Percentiles rank a stretch among this genome's conserved stretches.
Evolutionary conservation across 2,888 invertebrate genomes (phyloP).

Genomic region (Pasiphila rectangulata): DNA sequence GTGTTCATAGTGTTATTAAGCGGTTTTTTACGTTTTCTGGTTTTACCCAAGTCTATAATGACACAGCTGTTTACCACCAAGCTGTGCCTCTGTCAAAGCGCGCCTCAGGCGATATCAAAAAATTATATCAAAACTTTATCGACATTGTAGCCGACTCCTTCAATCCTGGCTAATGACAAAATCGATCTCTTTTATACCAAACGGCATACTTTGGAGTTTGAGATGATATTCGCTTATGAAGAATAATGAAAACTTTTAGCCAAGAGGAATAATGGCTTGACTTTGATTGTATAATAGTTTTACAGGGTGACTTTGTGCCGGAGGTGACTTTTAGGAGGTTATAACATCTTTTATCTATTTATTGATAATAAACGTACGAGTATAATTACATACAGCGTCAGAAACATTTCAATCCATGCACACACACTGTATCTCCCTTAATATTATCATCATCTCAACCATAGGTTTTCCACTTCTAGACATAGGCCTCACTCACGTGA

Average conservation of each 20-base stretch:
- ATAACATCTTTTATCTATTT: too few species aligned
- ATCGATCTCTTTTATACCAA: slow-evolving; percentile 29
- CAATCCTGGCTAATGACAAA: slow-evolving; percentile 39
- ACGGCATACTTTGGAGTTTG: slow-evolving; percentile 15
- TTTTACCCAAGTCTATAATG: not conserved
- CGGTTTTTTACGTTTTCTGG: too few species aligned
- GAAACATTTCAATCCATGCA: too few species aligned
- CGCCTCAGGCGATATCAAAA: slow-evolving; percentile 60
- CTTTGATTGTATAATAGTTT: slow-evolving; percentile 2
- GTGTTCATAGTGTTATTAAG: too few species aligned
- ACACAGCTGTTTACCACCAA: not conserved
- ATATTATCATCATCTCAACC: too few species aligned
- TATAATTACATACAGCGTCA: too few species aligned
- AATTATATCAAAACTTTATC: slow-evolving; percentile 73
- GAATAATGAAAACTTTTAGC: not conserved
- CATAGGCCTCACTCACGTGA: too few species aligned
- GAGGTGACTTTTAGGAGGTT: too few species aligned
- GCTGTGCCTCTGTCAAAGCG: slow-evolving; percentile 53
- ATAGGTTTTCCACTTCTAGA: too few species aligned
- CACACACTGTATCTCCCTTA: too few species aligned
- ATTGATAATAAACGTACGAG: too few species aligned
- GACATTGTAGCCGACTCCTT: slow-evolving; percentile 44
- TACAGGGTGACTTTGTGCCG: not conserved
- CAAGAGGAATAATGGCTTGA: not conserved
- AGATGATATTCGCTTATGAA: slow-evolving; percentile 2